Percentiles rank a stretch among this genome's conserved stretches.
Evolutionary conservation across 2,797 vertebrate genomes (phyloP).

Genomic region (Sebastes paucispinis): DNA sequence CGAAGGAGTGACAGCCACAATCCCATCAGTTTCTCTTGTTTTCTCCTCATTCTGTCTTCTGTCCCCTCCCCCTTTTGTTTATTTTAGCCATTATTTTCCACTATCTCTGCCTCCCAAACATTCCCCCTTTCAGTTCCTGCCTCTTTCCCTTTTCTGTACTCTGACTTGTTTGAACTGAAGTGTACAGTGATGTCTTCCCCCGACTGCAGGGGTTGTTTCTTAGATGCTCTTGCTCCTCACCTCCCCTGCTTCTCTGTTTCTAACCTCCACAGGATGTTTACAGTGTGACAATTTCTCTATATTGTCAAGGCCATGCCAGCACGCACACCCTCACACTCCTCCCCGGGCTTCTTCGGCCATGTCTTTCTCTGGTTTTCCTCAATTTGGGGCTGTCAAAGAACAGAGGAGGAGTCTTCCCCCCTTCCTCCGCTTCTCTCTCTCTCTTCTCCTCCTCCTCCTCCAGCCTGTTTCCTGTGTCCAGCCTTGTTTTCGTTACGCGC

Average conservation of each 20-base stretch:
- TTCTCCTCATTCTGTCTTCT: constrained; percentile 44
- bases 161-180: constrained; percentile 46
- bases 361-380: constrained; percentile 55
- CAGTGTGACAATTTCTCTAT: constrained; percentile 53
- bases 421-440: constrained; percentile 50
- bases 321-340: constrained; percentile 39
- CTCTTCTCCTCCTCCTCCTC: constrained; percentile 50
- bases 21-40: constrained; percentile 67
- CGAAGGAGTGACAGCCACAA: constrained; percentile 71
- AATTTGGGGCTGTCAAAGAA: constrained; percentile 69
- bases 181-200: constrained; percentile 48
- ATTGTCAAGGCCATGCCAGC: constrained; percentile 47
- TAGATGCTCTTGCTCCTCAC: constrained; percentile 33
- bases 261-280: constrained; percentile 69
- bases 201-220: constrained; percentile 38
- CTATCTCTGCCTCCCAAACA: constrained; percentile 63
- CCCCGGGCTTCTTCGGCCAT: constrained; percentile 49
- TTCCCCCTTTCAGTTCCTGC: constrained; percentile 28
- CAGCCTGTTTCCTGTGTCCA: constrained; percentile 71
- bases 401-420: constrained; percentile 72
- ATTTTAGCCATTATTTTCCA: constrained; percentile 50
- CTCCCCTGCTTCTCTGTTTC: constrained; percentile 57
- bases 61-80: constrained; percentile 43
- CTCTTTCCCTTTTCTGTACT: constrained; percentile 17
- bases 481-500: constrained; percentile 69